phyloP scores from a whole-genome alignment of 2,888 invertebrate genomes.

The Cerastoderma edule region DNA sequence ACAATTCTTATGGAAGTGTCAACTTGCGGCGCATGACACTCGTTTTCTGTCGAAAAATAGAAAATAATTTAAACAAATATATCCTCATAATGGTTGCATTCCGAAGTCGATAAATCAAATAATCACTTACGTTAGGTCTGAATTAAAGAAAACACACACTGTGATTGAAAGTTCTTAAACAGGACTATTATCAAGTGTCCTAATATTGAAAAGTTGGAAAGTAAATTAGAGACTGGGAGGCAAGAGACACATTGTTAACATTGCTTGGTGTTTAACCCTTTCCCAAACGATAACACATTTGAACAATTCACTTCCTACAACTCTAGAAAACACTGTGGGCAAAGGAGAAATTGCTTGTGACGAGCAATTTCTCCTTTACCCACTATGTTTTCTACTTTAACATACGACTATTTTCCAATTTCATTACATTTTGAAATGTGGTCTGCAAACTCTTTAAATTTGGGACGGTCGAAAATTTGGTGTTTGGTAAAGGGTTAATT shows the following conservation, averaged over 20 bases:
- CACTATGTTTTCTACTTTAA: no score
- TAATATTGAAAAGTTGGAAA: constrained; percentile 44
- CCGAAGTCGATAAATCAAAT: constrained; percentile 45
- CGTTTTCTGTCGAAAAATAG: constrained; percentile 18
- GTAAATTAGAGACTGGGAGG: constrained; percentile 30
- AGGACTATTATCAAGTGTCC: constrained; percentile 32
- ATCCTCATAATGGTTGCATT: constrained; percentile 31
- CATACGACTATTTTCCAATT: no score
- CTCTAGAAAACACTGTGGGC: no score
- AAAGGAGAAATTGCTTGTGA: no score
- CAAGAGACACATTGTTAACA: constrained; percentile 3
- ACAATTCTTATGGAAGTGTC: background rate
- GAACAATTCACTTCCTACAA: no score
- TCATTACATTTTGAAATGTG: no score
- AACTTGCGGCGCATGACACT: constrained; percentile 24
- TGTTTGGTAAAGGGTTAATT: no score
- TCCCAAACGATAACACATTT: no score
- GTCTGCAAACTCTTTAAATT: no score
- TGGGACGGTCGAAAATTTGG: no score
- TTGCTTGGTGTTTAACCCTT: background rate
- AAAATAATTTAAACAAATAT: constrained; percentile 45
- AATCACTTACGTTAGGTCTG: constrained; percentile 34
- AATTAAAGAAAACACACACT: constrained; percentile 51
- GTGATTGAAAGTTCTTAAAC: constrained; percentile 21
- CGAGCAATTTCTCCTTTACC: no score